Conservation (phyloP, 2,888 invertebrate species). For the Lapara coniferarum region DNA sequence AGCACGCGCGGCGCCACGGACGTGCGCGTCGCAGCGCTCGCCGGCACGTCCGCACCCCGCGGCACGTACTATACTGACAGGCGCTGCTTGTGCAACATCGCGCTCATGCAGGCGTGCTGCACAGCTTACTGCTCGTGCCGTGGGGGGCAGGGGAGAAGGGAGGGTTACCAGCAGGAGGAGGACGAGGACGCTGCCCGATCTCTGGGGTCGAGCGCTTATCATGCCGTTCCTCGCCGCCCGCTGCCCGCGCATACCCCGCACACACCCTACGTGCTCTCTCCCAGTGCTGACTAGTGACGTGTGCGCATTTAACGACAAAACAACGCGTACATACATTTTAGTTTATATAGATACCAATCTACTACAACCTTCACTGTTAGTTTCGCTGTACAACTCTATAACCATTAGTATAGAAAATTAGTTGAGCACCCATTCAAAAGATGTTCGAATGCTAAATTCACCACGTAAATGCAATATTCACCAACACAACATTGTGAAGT, state of each 20-base stretch:
- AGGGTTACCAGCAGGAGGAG: not conserved
- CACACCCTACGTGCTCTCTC: slow-evolving; percentile 31
- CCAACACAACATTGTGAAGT: no score
- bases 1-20: slow-evolving; percentile 25
- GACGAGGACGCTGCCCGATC: slow-evolving; percentile 38
- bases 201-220: slow-evolving; percentile 66
- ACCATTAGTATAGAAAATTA: no score
- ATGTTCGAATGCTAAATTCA: no score
- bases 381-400: no score
- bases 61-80: not conserved
- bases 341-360: not conserved
- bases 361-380: no score
- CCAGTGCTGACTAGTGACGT: not conserved
- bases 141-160: slow-evolving; percentile 24
- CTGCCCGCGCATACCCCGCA: slow-evolving; percentile 33
- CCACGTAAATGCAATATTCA: no score
- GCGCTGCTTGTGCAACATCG: not conserved
- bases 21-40: slow-evolving; percentile 5
- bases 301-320: not conserved
- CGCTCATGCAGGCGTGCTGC: not conserved
- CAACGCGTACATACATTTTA: not conserved
- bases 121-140: not conserved
- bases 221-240: slow-evolving; percentile 38
- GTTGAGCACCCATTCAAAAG: no score
- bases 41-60: slow-evolving; percentile 22